phyloP scores from a whole-genome alignment of 1,140 invertebrate genomes.

The Lepidurus arcticus region DNA sequence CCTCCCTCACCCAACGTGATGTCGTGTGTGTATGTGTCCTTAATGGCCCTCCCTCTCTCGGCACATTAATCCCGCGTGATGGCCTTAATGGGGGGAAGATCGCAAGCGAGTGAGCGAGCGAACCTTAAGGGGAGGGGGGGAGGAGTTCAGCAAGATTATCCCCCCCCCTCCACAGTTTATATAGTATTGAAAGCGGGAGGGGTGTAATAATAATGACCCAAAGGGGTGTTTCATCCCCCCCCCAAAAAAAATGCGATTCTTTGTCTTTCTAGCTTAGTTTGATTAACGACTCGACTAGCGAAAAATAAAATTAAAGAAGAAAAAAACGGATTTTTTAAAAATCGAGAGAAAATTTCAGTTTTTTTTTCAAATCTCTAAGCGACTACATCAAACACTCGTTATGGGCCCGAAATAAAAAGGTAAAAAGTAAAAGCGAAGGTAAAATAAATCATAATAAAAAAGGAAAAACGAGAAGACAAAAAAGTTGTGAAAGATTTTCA shows the following conservation, averaged over 20 bases:
- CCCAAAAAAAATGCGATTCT: background rate
- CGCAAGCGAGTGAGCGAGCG: background rate
- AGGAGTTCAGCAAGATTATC: background rate
- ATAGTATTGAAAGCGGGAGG: too few species aligned
- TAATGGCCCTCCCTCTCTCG: conserved; percentile 20
- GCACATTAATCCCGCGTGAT: conserved; percentile 21
- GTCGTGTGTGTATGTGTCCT: conserved; percentile 12
- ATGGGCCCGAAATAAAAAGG: background rate
- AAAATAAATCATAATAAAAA: background rate
- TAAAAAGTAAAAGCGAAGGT: background rate
- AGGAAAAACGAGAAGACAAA: background rate
- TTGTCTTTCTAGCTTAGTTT: background rate
- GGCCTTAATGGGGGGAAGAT: conserved; percentile 17
- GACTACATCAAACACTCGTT: background rate
- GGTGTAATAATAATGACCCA: too few species aligned
- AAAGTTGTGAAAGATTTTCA: background rate
- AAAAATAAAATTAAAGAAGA: too few species aligned
- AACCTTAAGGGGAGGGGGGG: background rate
- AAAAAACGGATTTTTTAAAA: too few species aligned
- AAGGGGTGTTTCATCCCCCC: background rate
- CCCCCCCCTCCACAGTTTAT: background rate
- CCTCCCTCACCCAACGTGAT: background rate
- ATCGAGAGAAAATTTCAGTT: too few species aligned
- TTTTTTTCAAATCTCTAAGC: background rate
- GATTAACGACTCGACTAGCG: too few species aligned